These are phyloP conservation scores for Grallaria varia DNA, from an alignment of 2,113 vertebrate species.

Conservation along the genomic window DNA sequence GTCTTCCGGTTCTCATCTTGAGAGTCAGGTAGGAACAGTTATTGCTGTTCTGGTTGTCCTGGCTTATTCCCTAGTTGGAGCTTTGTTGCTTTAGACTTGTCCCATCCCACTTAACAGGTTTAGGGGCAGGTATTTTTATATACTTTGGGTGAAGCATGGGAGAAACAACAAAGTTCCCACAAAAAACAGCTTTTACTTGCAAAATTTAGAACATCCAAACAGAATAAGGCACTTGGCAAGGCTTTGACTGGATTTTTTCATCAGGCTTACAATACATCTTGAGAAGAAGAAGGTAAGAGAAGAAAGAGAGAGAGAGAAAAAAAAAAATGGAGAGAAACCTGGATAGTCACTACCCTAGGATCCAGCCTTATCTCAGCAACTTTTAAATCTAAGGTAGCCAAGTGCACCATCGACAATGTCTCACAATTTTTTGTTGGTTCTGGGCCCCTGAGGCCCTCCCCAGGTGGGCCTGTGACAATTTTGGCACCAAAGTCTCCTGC, in stretches of 20 bases:
- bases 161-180: not conserved
- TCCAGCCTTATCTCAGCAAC: not conserved
- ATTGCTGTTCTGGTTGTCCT: not conserved
- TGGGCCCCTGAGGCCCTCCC: not conserved
- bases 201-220: not conserved
- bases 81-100: not conserved
- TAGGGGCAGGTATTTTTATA: not conserved
- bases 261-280: not conserved
- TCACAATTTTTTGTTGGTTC: not conserved
- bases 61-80: not conserved
- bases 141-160: fast-evolving
- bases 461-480: not conserved
- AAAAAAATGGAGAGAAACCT: not conserved
- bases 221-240: not conserved
- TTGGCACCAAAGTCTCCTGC: not conserved
- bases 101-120: fast-evolving
- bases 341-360: not conserved
- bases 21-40: not conserved
- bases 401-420: not conserved
- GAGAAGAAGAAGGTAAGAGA: not conserved
- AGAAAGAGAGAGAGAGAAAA: not conserved
- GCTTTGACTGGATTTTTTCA: not conserved
- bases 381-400: not conserved
- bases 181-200: not conserved
- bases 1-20: not conserved